Base-by-base conservation (phyloP, 2,113 vertebrate species). In the Acrocephalus kingi region DNA sequence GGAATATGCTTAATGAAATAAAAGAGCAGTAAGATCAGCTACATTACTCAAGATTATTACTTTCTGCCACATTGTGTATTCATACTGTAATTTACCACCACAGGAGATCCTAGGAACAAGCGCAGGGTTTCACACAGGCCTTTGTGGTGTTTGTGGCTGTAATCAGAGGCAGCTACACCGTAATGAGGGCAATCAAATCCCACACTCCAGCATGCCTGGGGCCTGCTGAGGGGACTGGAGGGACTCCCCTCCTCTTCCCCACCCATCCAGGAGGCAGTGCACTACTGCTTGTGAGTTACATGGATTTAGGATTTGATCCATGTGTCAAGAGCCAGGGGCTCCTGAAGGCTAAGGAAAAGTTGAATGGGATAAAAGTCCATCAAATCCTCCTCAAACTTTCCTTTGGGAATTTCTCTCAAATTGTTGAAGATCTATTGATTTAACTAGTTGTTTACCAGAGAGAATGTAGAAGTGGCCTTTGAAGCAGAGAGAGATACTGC, bases 21-120 rank as follows among this genome's bases (percentile, higher is more conserved):
- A 95, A 90, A 81, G 94, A 92, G 82, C 58, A 73, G 72, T 83
- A 89, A 95, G 93, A 92, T 82, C 89, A 96, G 77, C 89, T 63
- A 49, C 84, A 93, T 93, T 95, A 79, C 84, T 93, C 93, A 95
- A 91, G 94, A 94, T 92, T 96, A 96, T 96, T 94, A 58, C 94
- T 84, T 93, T 95, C 78, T 94, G 91, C 91, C 91, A 89, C 87
- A 61, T 46, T 87, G 91, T 89, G 66, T 91, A 89, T 95, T 91
- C 94, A 91, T 82, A 76, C 91, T 77, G 12, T 96, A 94, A 96
- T 96, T 97, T 94, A 85, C 95, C 80, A 79, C 90, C 81, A 59
- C 90, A 63, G 91, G 94, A 91, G 71, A 85, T 31, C 71, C 39
- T 3, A 83, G 62, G 87, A 89, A 71, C 51, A 83, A 95, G 67